Percentiles rank a stretch among this genome's conserved stretches.
Evolutionary conservation across 2,113 vertebrate genomes (phyloP).

Genomic region (Gopherus flavomarginatus): DNA sequence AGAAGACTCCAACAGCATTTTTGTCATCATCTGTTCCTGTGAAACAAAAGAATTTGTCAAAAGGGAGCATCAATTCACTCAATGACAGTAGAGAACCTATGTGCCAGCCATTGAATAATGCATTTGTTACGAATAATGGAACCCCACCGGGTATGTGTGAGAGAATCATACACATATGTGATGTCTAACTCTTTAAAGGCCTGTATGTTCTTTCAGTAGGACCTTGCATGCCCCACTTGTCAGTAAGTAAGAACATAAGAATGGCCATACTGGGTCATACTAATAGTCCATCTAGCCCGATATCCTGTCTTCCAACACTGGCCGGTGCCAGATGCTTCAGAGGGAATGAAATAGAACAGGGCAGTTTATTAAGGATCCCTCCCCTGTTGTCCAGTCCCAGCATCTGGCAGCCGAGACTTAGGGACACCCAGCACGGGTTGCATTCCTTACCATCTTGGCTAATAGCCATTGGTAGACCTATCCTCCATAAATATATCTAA

Average conservation of each 20-base stretch:
- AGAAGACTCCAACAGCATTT: background rate
- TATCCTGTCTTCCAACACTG: background rate
- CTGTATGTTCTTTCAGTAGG: background rate
- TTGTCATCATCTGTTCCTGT: background rate
- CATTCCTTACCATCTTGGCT: background rate
- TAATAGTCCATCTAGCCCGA: background rate
- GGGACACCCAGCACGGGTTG: background rate
- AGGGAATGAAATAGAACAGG: background rate
- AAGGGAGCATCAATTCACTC: background rate
- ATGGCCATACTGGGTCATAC: background rate
- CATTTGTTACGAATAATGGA: background rate
- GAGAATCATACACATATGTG: background rate
- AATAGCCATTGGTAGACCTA: background rate
- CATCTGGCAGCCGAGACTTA: background rate
- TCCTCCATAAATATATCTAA: background rate
- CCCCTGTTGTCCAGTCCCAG: background rate
- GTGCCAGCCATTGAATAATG: background rate
- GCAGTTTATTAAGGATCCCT: background rate
- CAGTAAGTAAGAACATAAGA: background rate
- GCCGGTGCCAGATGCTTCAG: background rate
- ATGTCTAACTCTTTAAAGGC: background rate
- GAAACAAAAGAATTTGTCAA: background rate
- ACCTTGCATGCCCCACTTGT: background rate
- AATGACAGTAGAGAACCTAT: background rate
- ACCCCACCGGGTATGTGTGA: conserved; percentile 58